Evolutionary conservation across 2,113 vertebrate genomes (phyloP).

Genomic region (human (Homo sapiens)): GRCh38 chr4:29849001-29849500

Average conservation of each 20-base stretch:
- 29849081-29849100: no score
- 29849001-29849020: no score
- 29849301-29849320: background rate
- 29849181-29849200: background rate
- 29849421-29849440: fast-evolving
- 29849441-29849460: background rate
- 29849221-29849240: background rate
- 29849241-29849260: background rate
- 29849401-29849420: background rate
- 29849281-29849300: background rate
- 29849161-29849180: background rate
- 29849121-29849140: background rate
- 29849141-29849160: background rate
- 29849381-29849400: fast-evolving
- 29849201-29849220: background rate
- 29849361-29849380: background rate
- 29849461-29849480: fast-evolving
- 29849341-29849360: background rate
- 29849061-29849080: no score
- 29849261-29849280: background rate
- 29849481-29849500: background rate
- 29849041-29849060: no score
- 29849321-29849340: background rate
- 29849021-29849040: no score
- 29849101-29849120: no score